Percentiles rank a stretch among this genome's conserved stretches.
Evolutionary conservation across 2,888 invertebrate genomes (phyloP).

Genomic region (Coelogynopora nodosa): DNA sequence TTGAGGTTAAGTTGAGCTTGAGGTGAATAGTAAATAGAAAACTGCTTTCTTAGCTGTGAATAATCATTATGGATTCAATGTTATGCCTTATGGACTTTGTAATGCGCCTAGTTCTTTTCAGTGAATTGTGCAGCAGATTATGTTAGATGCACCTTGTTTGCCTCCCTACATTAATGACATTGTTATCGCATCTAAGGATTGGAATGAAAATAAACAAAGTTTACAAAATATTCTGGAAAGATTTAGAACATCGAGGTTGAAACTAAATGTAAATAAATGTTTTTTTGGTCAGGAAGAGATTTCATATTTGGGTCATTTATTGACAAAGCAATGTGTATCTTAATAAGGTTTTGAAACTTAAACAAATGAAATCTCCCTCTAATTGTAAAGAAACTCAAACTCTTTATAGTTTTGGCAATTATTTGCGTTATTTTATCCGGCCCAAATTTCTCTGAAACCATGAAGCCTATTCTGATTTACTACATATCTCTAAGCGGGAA

Average conservation of each 20-base stretch:
- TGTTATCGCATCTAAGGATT: background rate
- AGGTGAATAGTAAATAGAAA: background rate
- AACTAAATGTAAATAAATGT: background rate
- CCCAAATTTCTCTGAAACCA: background rate
- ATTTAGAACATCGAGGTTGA: background rate
- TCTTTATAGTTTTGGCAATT: background rate
- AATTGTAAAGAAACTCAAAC: background rate
- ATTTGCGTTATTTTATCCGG: background rate
- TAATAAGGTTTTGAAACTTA: background rate
- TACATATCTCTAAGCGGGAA: background rate
- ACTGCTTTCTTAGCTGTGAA: background rate
- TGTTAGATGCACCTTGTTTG: background rate
- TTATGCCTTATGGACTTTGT: slow-evolving; percentile 7
- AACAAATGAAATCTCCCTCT: background rate
- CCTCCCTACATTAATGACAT: slow-evolving; percentile 12
- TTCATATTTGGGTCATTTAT: background rate
- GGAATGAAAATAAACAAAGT: background rate
- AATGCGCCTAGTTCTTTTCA: slow-evolving; percentile 11
- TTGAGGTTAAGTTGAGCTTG: background rate
- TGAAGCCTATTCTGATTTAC: background rate
- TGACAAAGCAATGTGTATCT: background rate
- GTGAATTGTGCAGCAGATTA: background rate
- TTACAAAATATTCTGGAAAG: background rate
- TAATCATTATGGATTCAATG: background rate
- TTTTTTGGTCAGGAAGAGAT: background rate